These are phyloP conservation scores for Dolichallabes microphthalmus DNA, from an alignment of 2,113 vertebrate genomes.

Conservation along the genomic window DNA sequence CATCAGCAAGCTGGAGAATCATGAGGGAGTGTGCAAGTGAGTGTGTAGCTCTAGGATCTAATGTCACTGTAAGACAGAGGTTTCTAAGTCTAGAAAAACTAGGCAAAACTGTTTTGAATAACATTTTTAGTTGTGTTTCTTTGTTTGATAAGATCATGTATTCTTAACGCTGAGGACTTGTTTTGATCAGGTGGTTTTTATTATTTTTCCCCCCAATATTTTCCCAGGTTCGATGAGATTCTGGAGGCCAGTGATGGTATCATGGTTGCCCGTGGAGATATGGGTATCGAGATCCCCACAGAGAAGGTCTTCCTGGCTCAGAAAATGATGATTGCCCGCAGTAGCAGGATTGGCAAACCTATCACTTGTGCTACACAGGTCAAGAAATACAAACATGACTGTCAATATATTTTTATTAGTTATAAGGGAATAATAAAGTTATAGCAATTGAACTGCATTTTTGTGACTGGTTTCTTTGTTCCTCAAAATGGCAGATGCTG, in stretches of 20 bases:
- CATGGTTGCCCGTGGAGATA: slow-evolving; percentile 96
- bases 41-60: slow-evolving; percentile 18
- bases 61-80: background rate
- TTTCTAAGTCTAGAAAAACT: background rate
- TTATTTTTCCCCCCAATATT: background rate
- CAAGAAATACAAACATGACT: background rate
- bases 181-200: slow-evolving; percentile 68
- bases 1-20: slow-evolving; percentile 99
- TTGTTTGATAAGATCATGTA: background rate
- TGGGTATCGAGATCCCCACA: slow-evolving; percentile 96
- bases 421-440: background rate
- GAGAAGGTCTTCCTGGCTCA: slow-evolving; percentile 97
- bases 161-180: slow-evolving; percentile 61
- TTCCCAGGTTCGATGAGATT: slow-evolving; percentile 91
- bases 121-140: background rate
- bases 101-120: background rate
- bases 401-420: background rate
- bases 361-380: slow-evolving; percentile 97
- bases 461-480: background rate
- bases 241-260: slow-evolving; percentile 97
- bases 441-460: background rate
- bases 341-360: slow-evolving; percentile 93
- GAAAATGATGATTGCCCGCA: slow-evolving; percentile 98
- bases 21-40: slow-evolving; percentile 92
- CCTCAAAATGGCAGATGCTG: slow-evolving; percentile 80